Evolutionary conservation across 2,797 vertebrate species (phyloP), one percentile per base, ranked within the genome.

Genomic region (Tiaroga cobitis): DNA sequence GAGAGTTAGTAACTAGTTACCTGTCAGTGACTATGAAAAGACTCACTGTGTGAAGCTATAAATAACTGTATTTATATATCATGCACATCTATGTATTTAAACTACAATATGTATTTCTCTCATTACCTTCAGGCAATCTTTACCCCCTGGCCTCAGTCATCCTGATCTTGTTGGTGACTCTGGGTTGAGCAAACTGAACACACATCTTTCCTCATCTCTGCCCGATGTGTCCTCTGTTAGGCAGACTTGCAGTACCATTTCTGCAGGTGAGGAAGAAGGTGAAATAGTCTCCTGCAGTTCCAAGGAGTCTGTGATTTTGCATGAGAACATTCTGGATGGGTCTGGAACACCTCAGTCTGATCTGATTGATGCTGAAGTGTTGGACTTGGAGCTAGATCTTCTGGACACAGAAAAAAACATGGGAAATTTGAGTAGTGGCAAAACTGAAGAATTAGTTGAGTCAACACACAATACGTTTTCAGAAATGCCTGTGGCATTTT

Each of bases 151-250:
- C 80, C 87, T 87, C 54, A 85, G 88, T 82, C 91, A 87, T 83
- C 95, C 94, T 82, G 95, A 95, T 88, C 90, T 95, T n/a, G 92
- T 95, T 18, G 93, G 88, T 49, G 92, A 91, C 56, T 90, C 92
- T 78, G 86, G 80, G 83, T 86, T 32, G 75, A 89, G 84, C 63
- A 93, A 90, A 72, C 86, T 87, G 68, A 86, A 73, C 16, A 63
- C 90, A 73, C 90, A 93, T 67, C 89, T 91, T 21, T 93, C 88
- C 78, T 93, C 92, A 67, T 95, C 93, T 65, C 93, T 95, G 39
- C 95, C 95, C 1, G 95, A 96, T 9, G 92, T 95, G 74, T 96
- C 95, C 0, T 93, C 93, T 5, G 87, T 93, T 15, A 88, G 89
- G 59, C 68, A 21, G 24, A 83, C 46, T 29, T 81, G 4, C 59